These are phyloP conservation scores for Cabera pusaria DNA, from an alignment of 2,888 invertebrate species.

Conservation along the genomic window DNA sequence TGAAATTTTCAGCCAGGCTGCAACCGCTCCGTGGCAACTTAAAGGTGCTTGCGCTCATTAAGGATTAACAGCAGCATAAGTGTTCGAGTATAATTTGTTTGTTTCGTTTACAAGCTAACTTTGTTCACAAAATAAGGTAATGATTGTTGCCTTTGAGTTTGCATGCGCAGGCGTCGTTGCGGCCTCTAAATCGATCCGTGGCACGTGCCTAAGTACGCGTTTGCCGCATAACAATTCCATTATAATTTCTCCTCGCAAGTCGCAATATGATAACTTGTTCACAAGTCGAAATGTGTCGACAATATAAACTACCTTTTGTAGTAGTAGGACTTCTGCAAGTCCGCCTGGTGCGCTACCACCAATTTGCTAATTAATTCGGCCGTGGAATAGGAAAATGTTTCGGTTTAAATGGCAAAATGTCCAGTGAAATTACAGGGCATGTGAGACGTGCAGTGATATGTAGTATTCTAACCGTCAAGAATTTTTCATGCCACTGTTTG, in stretches of 20 bases:
- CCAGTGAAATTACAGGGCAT: no score
- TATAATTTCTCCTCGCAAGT: constrained; percentile 39
- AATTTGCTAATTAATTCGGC: no score
- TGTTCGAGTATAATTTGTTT: constrained; percentile 6
- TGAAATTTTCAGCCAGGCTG: no score
- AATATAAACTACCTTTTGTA: no score
- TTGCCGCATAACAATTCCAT: constrained; percentile 61
- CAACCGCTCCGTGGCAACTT: constrained; percentile 3
- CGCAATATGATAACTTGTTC: constrained; percentile 39
- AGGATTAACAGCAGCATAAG: constrained; percentile 1
- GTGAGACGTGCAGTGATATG: no score
- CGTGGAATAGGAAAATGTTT: no score
- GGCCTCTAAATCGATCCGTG: constrained; percentile 50
- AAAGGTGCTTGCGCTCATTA: constrained; percentile 5
- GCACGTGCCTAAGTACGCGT: constrained; percentile 62
- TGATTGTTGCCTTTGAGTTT: constrained; percentile 29
- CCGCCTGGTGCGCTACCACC: no score
- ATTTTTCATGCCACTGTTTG: no score
- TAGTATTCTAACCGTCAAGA: no score
- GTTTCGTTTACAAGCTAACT: constrained; percentile 4
- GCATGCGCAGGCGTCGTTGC: constrained; percentile 42
- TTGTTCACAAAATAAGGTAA: constrained; percentile 17
- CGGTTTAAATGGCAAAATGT: no score
- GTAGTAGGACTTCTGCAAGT: no score
- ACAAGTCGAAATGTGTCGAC: constrained; percentile 24